Evolutionary conservation across 2,888 invertebrate species (phyloP).

Genomic region (Cheilosia soror): DNA sequence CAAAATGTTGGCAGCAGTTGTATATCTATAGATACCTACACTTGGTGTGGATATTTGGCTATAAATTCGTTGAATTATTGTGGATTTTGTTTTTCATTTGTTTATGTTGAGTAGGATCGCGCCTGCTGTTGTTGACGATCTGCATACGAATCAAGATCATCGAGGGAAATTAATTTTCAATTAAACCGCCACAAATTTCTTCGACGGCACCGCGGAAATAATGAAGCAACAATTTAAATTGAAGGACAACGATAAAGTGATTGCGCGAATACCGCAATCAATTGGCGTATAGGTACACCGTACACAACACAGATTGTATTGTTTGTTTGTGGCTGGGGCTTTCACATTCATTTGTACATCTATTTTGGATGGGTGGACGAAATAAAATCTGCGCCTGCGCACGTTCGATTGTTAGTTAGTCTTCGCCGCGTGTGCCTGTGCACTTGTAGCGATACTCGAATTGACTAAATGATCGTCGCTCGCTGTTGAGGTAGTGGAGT

Average conservation of each 20-base stretch:
- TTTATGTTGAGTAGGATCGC: conserved; percentile 43
- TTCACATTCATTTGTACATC: neutral
- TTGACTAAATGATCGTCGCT: conserved; percentile 65
- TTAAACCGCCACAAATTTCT: conserved; percentile 15
- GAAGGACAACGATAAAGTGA: conserved; percentile 53
- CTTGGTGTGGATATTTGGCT: conserved; percentile 3
- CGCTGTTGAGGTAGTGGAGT: conserved; percentile 50
- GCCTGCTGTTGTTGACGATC: conserved; percentile 43
- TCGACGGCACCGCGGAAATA: conserved; percentile 27
- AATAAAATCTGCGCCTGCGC: conserved; percentile 48
- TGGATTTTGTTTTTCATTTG: conserved; percentile 36
- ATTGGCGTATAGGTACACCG: conserved; percentile 13
- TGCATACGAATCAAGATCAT: conserved; percentile 45
- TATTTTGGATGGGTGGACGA: neutral
- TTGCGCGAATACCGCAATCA: conserved; percentile 37
- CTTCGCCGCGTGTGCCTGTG: conserved; percentile 27
- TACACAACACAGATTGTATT: conserved; percentile 30
- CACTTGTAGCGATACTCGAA: conserved; percentile 74
- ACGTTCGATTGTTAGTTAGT: conserved; percentile 29
- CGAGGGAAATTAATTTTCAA: conserved; percentile 41
- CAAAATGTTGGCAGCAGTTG: conserved; percentile 43
- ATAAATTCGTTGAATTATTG: conserved; percentile 35
- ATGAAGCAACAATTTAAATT: conserved; percentile 44
- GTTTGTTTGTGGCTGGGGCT: conserved; percentile 16
- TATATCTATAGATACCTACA: conserved; percentile 66